phyloP scores from a whole-genome alignment of 2,797 vertebrate genomes.

The Falco concolor region DNA sequence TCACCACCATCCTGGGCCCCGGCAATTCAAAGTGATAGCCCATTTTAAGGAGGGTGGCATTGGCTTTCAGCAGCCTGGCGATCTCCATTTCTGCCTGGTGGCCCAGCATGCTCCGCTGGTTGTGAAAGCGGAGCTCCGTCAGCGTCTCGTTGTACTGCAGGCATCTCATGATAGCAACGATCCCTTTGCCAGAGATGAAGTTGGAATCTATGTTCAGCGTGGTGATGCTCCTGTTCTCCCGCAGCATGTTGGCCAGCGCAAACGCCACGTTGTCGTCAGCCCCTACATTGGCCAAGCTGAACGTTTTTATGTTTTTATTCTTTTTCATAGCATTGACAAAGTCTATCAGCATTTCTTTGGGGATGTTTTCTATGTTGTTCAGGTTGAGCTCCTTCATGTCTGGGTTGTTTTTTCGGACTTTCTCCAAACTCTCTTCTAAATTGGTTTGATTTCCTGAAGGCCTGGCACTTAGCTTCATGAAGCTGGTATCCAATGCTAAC shows the following conservation, averaged over 20 bases:
- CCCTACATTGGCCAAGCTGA: constrained; percentile 93
- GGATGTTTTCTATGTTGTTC: constrained; percentile 98
- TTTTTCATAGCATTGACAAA: constrained; percentile 92
- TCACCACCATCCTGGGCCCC: constrained; percentile 96
- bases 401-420: constrained; percentile 85
- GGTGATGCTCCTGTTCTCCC: constrained; percentile 91
- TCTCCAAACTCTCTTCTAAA: constrained; percentile 87
- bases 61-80: constrained; percentile 91
- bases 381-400: constrained; percentile 90
- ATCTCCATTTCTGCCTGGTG: constrained; percentile 98
- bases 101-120: constrained; percentile 95
- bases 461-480: constrained; percentile 90
- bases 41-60: constrained; percentile 92
- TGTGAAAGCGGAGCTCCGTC: constrained; percentile 94
- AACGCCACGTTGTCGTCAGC: constrained; percentile 89
- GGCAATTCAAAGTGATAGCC: constrained; percentile 96
- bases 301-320: constrained; percentile 88
- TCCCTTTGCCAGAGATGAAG: constrained; percentile 90
- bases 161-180: constrained; percentile 92
- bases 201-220: constrained; percentile 96
- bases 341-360: constrained; percentile 92
- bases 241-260: constrained; percentile 90
- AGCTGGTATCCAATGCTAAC: constrained; percentile 81
- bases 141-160: constrained; percentile 96
- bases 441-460: constrained; percentile 97